Percentiles rank a stretch among this genome's conserved stretches.
Evolutionary conservation across 2,113 vertebrate genomes (phyloP).

Genomic region (Jacana jacana): DNA sequence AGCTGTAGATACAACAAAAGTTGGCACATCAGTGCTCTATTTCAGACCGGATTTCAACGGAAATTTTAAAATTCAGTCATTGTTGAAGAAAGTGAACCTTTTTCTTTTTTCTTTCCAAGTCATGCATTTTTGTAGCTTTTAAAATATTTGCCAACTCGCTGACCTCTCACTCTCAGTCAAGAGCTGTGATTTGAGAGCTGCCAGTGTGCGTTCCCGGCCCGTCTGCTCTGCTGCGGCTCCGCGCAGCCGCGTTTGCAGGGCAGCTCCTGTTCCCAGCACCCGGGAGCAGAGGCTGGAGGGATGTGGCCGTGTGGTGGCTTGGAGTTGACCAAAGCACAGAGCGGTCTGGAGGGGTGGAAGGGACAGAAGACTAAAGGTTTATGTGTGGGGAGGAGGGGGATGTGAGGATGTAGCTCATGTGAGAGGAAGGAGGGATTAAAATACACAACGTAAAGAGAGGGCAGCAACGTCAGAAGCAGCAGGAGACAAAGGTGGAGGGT

Average conservation of each 20-base stretch:
- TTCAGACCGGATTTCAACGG: neutral
- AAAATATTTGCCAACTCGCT: neutral
- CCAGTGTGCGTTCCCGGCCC: neutral
- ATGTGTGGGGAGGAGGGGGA: neutral
- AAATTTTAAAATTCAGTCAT: neutral
- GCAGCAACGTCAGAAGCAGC: neutral
- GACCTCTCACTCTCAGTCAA: neutral
- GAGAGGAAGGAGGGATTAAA: neutral
- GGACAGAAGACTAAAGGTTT: neutral
- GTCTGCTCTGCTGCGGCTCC: neutral
- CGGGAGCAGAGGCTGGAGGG: neutral
- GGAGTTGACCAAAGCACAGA: neutral
- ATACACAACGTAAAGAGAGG: neutral
- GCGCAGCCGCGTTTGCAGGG: neutral
- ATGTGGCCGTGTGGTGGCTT: fast-evolving
- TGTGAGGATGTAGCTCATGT: neutral
- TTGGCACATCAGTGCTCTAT: neutral
- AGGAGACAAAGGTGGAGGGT: neutral
- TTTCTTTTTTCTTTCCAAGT: neutral
- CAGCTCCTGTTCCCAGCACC: neutral
- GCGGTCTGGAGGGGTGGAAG: neutral
- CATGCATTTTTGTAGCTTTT: neutral
- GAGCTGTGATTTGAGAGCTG: neutral
- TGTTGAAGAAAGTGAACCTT: neutral
- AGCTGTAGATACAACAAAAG: neutral